Conservation (phyloP, 2,888 invertebrate species). For the Alentia gelatinosa region DNA sequence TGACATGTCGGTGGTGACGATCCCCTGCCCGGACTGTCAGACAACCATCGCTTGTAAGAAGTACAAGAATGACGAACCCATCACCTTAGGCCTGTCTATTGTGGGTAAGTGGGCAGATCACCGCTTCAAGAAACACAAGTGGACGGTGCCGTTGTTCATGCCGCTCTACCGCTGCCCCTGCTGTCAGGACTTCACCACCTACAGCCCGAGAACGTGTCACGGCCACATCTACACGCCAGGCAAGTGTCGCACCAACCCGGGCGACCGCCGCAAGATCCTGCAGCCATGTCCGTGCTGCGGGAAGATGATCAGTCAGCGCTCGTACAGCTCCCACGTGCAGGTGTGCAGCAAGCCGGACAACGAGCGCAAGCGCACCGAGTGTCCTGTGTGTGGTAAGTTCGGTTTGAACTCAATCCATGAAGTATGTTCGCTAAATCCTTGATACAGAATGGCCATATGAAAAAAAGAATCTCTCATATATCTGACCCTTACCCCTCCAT, state of each 20-base stretch:
- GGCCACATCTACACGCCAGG: conserved; percentile 29
- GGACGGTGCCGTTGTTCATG: neutral
- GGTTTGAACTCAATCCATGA: neutral
- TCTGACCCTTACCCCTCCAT: no score
- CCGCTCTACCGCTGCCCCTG: neutral
- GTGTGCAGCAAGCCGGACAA: conserved; percentile 12
- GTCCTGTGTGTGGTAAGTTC: conserved; percentile 15
- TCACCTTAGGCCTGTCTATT: neutral
- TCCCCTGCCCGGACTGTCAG: neutral
- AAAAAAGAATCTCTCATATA: no score
- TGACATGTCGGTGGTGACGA: neutral
- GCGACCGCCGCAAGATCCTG: neutral
- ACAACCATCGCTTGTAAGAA: conserved; percentile 4
- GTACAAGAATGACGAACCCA: neutral
- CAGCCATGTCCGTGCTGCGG: conserved; percentile 1
- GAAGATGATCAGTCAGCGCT: conserved; percentile 1
- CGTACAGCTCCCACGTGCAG: neutral
- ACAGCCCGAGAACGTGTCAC: neutral
- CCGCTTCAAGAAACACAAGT: neutral
- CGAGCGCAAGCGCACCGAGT: neutral
- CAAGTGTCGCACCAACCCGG: neutral
- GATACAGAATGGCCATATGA: no score
- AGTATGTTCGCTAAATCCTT: neutral
- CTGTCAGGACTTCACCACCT: neutral
- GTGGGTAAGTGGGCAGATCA: neutral